These are phyloP conservation scores for Campylorhamphus procurvoides DNA, from an alignment of 2,113 vertebrate species.

Conservation along the genomic window DNA sequence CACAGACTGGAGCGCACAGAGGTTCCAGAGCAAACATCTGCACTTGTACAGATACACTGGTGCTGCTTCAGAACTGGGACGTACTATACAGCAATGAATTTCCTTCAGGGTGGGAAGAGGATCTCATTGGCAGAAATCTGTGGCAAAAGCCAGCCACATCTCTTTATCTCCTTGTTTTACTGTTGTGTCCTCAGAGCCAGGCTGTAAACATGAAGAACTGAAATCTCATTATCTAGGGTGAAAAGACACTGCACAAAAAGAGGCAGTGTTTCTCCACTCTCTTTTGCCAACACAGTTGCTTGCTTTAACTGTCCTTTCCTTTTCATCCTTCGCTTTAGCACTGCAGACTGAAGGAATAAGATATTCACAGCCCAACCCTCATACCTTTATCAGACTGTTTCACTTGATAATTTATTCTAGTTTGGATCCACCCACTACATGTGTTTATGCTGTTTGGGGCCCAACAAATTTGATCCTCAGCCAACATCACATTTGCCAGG, in stretches of 20 bases:
- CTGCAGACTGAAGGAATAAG: not conserved
- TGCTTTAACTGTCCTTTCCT: not conserved
- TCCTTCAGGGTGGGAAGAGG: not conserved
- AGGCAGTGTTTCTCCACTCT: not conserved
- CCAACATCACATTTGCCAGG: not conserved
- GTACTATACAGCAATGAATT: not conserved
- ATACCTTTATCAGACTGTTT: not conserved
- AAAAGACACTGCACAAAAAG: not conserved
- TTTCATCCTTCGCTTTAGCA: not conserved
- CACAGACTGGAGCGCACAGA: not conserved
- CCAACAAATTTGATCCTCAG: not conserved
- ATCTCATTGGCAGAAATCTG: not conserved
- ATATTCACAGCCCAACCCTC: not conserved
- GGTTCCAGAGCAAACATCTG: not conserved
- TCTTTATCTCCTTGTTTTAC: not conserved
- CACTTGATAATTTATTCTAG: not conserved
- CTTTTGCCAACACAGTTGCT: not conserved
- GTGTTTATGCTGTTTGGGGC: not conserved
- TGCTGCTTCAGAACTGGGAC: not conserved
- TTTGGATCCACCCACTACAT: not conserved
- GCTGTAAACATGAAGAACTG: not conserved
- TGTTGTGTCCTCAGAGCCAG: not conserved
- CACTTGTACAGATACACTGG: rapidly evolving
- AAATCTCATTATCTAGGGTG: not conserved
- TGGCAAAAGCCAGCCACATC: not conserved